Evolutionary conservation across 1,140 invertebrate genomes (phyloP).

Genomic region (Cyrtorhinus lividipennis): DNA sequence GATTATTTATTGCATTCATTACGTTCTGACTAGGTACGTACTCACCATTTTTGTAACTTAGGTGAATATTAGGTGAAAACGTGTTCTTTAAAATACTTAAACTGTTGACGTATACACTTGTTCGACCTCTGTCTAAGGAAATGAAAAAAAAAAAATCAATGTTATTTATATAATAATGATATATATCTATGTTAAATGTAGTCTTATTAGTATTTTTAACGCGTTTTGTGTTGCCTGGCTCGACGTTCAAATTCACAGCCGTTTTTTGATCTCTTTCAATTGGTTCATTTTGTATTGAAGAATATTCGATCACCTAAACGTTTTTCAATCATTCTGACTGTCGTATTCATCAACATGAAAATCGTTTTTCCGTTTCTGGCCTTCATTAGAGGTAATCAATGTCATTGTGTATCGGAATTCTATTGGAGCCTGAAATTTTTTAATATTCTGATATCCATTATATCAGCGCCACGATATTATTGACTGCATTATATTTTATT

Average conservation of each 20-base stretch:
- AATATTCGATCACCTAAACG: neutral
- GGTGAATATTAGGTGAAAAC: neutral
- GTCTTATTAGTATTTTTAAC: neutral
- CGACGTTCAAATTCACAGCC: neutral
- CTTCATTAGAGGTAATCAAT: too few relatives aligned
- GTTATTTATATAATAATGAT: slow-evolving; percentile 1
- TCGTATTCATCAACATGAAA: neutral
- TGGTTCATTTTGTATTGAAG: neutral
- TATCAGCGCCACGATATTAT: neutral
- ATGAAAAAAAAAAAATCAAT: neutral
- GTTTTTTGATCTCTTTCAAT: neutral
- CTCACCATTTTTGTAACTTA: neutral
- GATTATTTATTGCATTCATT: neutral
- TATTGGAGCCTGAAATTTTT: neutral
- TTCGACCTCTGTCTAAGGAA: neutral
- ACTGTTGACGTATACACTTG: neutral
- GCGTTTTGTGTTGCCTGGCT: neutral
- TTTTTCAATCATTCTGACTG: neutral
- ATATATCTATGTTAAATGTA: slow-evolving; percentile 1
- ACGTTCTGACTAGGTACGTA: neutral
- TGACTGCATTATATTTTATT: neutral
- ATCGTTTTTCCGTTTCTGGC: neutral
- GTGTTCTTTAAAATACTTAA: neutral
- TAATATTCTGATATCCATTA: neutral
- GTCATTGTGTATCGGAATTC: too few relatives aligned